Evolutionary conservation across 2,888 invertebrate species (phyloP).

Genomic region (Merodon equestris): DNA sequence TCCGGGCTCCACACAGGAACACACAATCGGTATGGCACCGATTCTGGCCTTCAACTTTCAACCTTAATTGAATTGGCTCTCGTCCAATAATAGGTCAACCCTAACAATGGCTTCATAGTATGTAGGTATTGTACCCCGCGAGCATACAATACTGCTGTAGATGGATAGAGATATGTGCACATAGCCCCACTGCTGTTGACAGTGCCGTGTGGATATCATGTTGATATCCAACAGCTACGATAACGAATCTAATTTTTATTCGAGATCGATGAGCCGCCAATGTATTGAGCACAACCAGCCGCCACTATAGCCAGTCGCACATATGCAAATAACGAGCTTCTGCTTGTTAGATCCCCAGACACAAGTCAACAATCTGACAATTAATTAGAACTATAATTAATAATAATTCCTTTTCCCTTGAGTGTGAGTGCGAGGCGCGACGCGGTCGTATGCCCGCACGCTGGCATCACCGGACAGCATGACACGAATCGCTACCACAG

Average conservation of each 20-base stretch:
- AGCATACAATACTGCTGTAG: no score
- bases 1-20: constrained; percentile 10
- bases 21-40: background rate
- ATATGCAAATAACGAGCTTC: constrained; percentile 3
- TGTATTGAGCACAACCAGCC: constrained; percentile 38
- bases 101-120: constrained; percentile 48
- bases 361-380: constrained; percentile 64
- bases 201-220: no score
- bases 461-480: no score
- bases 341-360: constrained; percentile 34
- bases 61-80: constrained; percentile 68
- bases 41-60: constrained; percentile 66
- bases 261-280: constrained; percentile 59
- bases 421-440: constrained; percentile 26
- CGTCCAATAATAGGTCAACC: constrained; percentile 67
- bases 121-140: background rate
- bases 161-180: constrained; percentile 27
- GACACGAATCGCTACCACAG: no score
- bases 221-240: constrained; percentile 30
- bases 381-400: constrained; percentile 65
- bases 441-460: no score
- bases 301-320: background rate
- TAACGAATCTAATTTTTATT: constrained; percentile 56
- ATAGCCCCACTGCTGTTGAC: constrained; percentile 12
- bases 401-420: constrained; percentile 44